Evolutionary conservation across 2,888 invertebrate genomes (phyloP).

Genomic region (Caenorhabditis macrosperma): DNA sequence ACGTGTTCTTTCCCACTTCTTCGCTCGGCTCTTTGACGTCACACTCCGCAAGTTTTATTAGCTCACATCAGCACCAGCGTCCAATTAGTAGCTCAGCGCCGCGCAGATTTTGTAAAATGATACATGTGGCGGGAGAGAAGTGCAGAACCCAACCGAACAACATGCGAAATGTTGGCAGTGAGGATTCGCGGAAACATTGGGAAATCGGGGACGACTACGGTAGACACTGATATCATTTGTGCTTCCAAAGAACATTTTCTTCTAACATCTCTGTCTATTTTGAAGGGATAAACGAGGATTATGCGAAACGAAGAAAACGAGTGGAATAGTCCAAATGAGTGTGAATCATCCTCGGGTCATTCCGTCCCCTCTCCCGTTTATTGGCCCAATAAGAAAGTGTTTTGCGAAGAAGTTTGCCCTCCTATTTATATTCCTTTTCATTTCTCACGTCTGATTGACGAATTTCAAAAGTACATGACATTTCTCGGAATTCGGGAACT

Average conservation of each 20-base stretch:
- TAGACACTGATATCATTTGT: not conserved
- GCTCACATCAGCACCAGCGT: conserved; percentile 35
- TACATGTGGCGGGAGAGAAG: conserved; percentile 12
- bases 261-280: not conserved
- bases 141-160: not conserved
- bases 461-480: too few relatives aligned
- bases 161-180: not conserved
- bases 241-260: too few relatives aligned
- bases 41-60: conserved; percentile 33
- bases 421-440: too few relatives aligned
- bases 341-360: not conserved
- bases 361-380: too few relatives aligned
- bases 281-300: not conserved
- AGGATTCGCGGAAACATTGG: too few relatives aligned
- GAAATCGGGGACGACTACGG: not conserved
- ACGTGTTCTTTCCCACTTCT: not conserved
- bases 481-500: too few relatives aligned
- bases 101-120: conserved; percentile 23
- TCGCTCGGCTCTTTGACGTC: conserved; percentile 36
- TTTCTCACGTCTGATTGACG: too few relatives aligned
- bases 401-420: too few relatives aligned
- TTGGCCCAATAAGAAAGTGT: too few relatives aligned
- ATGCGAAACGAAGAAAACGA: not conserved
- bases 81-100: conserved; percentile 38
- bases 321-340: not conserved